Base-by-base conservation (phyloP, 2,888 invertebrate species). In the Synergus japonicus region DNA sequence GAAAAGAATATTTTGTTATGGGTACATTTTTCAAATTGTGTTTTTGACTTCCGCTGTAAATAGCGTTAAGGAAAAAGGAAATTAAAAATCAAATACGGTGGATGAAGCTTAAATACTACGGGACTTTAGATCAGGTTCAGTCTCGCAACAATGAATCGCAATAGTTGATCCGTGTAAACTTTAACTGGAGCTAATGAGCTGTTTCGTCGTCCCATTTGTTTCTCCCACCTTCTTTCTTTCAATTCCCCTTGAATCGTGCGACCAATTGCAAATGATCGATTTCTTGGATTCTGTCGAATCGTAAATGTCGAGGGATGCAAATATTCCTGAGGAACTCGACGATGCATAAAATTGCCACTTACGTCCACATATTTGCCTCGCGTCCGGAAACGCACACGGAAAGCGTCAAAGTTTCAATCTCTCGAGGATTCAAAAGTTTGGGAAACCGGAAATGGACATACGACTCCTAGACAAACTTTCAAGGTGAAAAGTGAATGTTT, bases 141-240 rank as follows among this genome's bases (percentile, higher is more conserved):
- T 86, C 86, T 83, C 82, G 87, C 83, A 86, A 76, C 79, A 76
- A 65, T 81, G 83, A 81, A 83, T 82, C 82, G 77, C 69, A 69
- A 78, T 76, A 65, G 82, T 79, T 78, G 81, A 86, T 85, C 81
- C 81, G 82, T 54, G 60, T 76, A 83, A 80, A 77, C 77, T 81
- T 83, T 86, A 87, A 85, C 86, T 86, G 84, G 80, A 82, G 85
- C 83, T 83, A 84, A 85, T 84, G 84, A 82, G 79, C 54, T 54
- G 54, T 8, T n/a, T 54, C 54, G n/a, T 54, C n/a, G n/a, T 54
- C 15, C 10, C 41, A 65, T 41, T 65, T n/a, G 15, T 29, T 63
- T 63, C 29, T 29, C 58, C 60, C 18, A n/a, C 60, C 9, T 9
- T 60, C 22, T 60, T 18, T n/a, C 10, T 43, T 9, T 43, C n/a